Conservation (phyloP, 2,113 vertebrate species). For the Phrynosoma blainvillii region DNA sequence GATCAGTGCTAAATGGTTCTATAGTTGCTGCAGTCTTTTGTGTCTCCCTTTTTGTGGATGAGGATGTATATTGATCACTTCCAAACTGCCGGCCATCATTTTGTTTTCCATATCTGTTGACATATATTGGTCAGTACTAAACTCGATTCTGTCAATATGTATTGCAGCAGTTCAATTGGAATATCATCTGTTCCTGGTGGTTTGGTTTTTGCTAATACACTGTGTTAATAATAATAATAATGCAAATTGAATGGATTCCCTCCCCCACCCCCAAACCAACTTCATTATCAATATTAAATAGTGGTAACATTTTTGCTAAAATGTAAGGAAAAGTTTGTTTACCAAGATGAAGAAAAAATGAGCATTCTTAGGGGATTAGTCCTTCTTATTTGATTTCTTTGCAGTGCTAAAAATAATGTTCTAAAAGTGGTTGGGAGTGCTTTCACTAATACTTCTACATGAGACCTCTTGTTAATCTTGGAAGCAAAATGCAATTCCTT, state of each 20-base stretch:
- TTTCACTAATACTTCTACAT: conserved; percentile 20
- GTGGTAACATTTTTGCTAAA: conserved; percentile 7
- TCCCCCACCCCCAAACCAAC: not conserved
- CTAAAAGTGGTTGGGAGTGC: not conserved
- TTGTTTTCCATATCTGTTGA: too few species aligned
- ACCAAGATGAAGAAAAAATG: not conserved
- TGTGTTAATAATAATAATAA: too few species aligned
- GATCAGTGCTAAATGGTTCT: too few species aligned
- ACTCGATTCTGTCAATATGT: too few species aligned
- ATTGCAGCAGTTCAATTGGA: too few species aligned
- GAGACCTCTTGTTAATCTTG: not conserved
- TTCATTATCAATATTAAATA: not conserved
- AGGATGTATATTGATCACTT: too few species aligned
- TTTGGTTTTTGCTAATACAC: too few species aligned
- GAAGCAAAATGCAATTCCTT: conserved; percentile 29
- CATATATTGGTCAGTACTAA: too few species aligned
- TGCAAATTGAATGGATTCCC: not conserved
- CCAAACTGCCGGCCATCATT: too few species aligned
- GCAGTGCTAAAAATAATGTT: conserved; percentile 5
- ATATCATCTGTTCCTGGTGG: too few species aligned
- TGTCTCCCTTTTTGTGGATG: too few species aligned
- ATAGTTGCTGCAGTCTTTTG: too few species aligned
- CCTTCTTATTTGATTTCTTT: not conserved
- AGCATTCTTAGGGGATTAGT: not conserved
- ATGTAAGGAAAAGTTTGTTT: conserved; percentile 18